Percentiles rank a stretch among this genome's conserved stretches.
These are phyloP conservation scores for Apodemia zela DNA, from an alignment of 2,888 invertebrate species.

Conservation along the genomic window DNA sequence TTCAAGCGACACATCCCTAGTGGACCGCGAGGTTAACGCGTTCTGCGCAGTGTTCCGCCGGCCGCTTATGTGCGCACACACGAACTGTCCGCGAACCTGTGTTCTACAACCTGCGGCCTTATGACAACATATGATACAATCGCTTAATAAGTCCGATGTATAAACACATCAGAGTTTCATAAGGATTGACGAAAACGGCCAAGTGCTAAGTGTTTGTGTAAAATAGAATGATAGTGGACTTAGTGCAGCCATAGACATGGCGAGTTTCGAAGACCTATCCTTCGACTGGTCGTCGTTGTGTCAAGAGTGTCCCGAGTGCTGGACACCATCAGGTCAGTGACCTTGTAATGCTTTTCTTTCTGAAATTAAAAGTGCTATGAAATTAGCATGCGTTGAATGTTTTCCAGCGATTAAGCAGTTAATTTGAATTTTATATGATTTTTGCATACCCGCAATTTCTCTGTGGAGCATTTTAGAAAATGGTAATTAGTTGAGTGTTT, in stretches of 20 bases:
- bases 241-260: conserved; percentile 69
- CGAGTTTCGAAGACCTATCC: conserved; percentile 83
- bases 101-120: conserved; percentile 37
- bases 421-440: conserved; percentile 13
- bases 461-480: not conserved
- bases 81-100: conserved; percentile 38
- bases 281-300: conserved; percentile 84
- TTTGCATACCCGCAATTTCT: conserved; percentile 11
- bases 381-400: not conserved
- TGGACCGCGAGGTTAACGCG: conserved; percentile 26
- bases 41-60: conserved; percentile 64
- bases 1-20: conserved; percentile 66
- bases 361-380: not conserved
- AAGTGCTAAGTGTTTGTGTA: conserved; percentile 53
- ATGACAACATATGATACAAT: conserved; percentile 43
- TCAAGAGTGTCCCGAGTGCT: conserved; percentile 82
- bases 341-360: conserved; percentile 15
- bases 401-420: conserved; percentile 1
- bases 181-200: conserved; percentile 25
- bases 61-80: conserved; percentile 45
- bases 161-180: conserved; percentile 23
- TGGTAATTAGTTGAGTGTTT: not conserved
- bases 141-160: conserved; percentile 34
- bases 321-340: conserved; percentile 82
- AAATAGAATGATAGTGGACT: conserved; percentile 53